phyloP scores from a whole-genome alignment of 2,888 invertebrate genomes.

The Junonia oenone region DNA sequence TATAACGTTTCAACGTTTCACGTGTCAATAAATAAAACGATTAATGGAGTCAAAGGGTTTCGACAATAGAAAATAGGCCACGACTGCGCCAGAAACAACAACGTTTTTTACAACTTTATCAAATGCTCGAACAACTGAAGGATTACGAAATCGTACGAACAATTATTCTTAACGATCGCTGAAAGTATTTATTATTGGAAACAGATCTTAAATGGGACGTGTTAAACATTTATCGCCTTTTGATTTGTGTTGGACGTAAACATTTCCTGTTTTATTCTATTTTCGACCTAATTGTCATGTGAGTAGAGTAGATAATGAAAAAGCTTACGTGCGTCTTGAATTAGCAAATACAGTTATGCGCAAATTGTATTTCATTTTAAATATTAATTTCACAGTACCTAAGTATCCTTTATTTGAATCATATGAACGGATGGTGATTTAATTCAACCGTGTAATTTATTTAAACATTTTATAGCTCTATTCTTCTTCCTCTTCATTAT shows the following conservation, averaged over 20 bases:
- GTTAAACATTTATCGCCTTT: conserved; percentile 63
- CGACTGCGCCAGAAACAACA: conserved; percentile 10
- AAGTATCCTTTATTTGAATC: too few relatives aligned
- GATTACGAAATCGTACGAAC: conserved; percentile 15
- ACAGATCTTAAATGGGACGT: conserved; percentile 60
- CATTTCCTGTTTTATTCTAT: conserved; percentile 14
- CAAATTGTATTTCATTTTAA: conserved; percentile 19
- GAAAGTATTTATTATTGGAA: conserved; percentile 58
- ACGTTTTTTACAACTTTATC: conserved; percentile 22
- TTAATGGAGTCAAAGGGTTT: conserved; percentile 10
- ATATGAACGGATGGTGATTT: too few relatives aligned
- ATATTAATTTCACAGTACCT: too few relatives aligned
- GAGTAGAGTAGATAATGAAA: too few relatives aligned
- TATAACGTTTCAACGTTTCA: background rate
- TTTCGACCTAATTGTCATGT: background rate
- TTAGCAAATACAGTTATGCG: conserved; percentile 35
- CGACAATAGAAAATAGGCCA: conserved; percentile 13
- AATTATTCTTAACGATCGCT: conserved; percentile 42
- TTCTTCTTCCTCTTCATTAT: too few relatives aligned
- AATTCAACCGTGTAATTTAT: too few relatives aligned
- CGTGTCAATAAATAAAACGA: conserved; percentile 5
- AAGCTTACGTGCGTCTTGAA: too few relatives aligned
- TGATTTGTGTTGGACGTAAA: conserved; percentile 59
- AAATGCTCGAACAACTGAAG: conserved; percentile 9
- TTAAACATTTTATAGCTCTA: too few relatives aligned